Conservation (phyloP, 2,113 vertebrate species). For the Fulmarus glacialis region DNA sequence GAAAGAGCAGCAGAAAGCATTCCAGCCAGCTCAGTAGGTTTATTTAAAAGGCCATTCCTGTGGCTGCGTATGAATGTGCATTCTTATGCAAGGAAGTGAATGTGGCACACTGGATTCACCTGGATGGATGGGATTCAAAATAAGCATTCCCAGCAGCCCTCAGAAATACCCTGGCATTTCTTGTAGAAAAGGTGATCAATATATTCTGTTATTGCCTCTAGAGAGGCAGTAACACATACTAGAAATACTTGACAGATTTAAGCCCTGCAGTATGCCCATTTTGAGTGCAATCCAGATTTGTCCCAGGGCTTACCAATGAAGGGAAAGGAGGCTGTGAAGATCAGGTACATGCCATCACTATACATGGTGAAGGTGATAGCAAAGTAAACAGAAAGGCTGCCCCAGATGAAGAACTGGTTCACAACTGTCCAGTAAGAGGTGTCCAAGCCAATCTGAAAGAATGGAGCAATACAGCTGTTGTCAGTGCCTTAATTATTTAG, state of each 20-base stretch:
- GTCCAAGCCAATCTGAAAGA: slow-evolving; percentile 87
- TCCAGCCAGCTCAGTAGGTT: not conserved
- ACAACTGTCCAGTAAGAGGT: slow-evolving; percentile 91
- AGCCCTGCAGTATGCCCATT: not conserved
- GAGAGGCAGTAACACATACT: not conserved
- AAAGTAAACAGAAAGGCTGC: slow-evolving; percentile 92
- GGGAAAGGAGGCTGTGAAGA: slow-evolving; percentile 86
- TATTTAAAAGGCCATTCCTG: not conserved
- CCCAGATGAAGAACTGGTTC: slow-evolving; percentile 94
- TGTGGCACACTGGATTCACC: fast-evolving
- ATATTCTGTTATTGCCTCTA: not conserved
- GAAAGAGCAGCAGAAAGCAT: not conserved
- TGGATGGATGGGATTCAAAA: not conserved
- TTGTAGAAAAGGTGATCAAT: not conserved
- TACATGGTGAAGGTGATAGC: slow-evolving; percentile 90
- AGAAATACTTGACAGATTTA: not conserved
- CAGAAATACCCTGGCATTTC: not conserved
- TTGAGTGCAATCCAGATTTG: not conserved
- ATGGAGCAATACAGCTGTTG: not conserved
- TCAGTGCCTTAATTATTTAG: not conserved
- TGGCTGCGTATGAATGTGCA: not conserved
- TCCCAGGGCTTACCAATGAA: slow-evolving; percentile 85
- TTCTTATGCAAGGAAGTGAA: not conserved
- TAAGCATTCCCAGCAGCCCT: not conserved
- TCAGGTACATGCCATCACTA: slow-evolving; percentile 90